phyloP scores from a whole-genome alignment of 2,797 vertebrate genomes.

The Acipenser oxyrinchus region DNA sequence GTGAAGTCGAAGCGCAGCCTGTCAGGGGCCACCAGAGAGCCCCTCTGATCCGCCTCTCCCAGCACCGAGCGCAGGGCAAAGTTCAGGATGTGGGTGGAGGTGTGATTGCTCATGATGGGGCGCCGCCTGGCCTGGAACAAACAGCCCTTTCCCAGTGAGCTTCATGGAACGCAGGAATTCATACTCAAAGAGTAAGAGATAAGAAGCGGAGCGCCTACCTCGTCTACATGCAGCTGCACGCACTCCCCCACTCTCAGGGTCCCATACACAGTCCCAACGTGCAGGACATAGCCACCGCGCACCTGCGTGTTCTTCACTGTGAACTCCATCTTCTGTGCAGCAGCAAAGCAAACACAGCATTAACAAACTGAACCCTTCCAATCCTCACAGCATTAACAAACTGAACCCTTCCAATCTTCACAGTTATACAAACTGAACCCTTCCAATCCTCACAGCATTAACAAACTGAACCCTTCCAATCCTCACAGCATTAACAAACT shows the following conservation, averaged over 20 bases:
- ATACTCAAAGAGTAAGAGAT: too few species aligned
- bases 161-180: too few species aligned
- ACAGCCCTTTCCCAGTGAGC: too few species aligned
- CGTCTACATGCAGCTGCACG: slow-evolving; percentile 76
- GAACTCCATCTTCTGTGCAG: slow-evolving; percentile 81
- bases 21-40: slow-evolving; percentile 87
- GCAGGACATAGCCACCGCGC: slow-evolving; percentile 87
- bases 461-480: too few species aligned
- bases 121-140: slow-evolving; percentile 68
- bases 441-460: too few species aligned
- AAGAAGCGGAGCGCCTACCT: slow-evolving; percentile 57
- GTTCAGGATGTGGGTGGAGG: slow-evolving; percentile 92
- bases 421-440: too few species aligned
- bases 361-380: too few species aligned
- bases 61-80: slow-evolving; percentile 81
- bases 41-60: slow-evolving; percentile 90
- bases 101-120: slow-evolving; percentile 96
- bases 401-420: too few species aligned
- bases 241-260: slow-evolving; percentile 77
- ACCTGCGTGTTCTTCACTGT: slow-evolving; percentile 92
- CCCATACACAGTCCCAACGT: slow-evolving; percentile 83
- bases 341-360: too few species aligned
- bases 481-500: too few species aligned
- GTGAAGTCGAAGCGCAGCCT: slow-evolving; percentile 94
- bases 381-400: too few species aligned